Conservation (phyloP, 2,113 vertebrate genomes). For the Perca schrenkii region DNA sequence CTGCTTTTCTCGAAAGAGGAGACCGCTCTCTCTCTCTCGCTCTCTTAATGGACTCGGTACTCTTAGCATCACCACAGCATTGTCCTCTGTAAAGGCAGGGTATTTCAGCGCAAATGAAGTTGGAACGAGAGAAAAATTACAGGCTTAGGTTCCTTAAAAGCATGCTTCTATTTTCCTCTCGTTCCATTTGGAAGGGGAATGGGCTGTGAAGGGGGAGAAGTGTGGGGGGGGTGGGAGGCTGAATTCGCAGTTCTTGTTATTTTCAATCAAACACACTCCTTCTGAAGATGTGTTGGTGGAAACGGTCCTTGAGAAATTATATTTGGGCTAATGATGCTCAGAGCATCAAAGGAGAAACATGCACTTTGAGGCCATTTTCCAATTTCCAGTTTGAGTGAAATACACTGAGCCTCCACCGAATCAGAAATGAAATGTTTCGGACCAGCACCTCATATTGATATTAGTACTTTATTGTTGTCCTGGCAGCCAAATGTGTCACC, state of each 20-base stretch:
- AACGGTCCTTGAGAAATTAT: constrained; percentile 74
- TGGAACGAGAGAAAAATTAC: constrained; percentile 81
- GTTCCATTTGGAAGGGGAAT: constrained; percentile 63
- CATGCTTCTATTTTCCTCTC: constrained; percentile 57
- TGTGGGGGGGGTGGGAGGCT: constrained; percentile 34
- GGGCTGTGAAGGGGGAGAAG: constrained; percentile 56
- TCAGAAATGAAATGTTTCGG: constrained; percentile 39
- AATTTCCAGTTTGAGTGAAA: constrained; percentile 47
- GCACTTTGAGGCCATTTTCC: constrained; percentile 63
- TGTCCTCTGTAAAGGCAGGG: constrained; percentile 63
- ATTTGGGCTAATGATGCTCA: constrained; percentile 80
- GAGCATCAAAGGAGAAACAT: constrained; percentile 64
- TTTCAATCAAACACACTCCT: constrained; percentile 75
- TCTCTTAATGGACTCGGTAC: constrained; percentile 71
- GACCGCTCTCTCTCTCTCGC: constrained; percentile 24
- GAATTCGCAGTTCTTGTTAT: constrained; percentile 69
- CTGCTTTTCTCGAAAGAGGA: constrained; percentile 11
- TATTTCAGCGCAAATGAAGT: constrained; percentile 78
- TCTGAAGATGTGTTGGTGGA: constrained; percentile 62
- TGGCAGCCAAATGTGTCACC: constrained; percentile 1
- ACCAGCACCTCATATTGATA: constrained; percentile 7
- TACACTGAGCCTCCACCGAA: constrained; percentile 31
- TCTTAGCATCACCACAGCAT: constrained; percentile 59
- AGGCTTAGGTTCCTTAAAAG: constrained; percentile 74
- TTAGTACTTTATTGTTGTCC: constrained; percentile 1